phyloP scores from a whole-genome alignment of 2,113 vertebrate species.

The Oxygymnocypris stewartii region DNA sequence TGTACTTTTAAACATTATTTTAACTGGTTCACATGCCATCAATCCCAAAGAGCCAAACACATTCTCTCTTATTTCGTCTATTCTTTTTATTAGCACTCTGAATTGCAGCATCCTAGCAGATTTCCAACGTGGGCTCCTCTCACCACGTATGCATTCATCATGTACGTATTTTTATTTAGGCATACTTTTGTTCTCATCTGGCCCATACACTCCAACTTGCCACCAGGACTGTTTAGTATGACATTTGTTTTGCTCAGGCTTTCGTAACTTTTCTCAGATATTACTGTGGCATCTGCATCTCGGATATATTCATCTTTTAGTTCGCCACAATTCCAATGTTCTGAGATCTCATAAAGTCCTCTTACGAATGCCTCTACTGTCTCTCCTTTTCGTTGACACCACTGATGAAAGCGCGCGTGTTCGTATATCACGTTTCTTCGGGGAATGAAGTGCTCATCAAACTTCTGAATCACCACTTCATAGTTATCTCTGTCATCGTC shows the following conservation, averaged over 20 bases:
- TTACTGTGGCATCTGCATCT: not conserved
- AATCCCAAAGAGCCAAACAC: not conserved
- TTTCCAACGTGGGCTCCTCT: not conserved
- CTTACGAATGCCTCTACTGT: not conserved
- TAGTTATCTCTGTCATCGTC: not conserved
- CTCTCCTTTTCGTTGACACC: not conserved
- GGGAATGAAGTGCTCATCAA: not conserved
- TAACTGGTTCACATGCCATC: not conserved
- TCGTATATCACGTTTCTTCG: not conserved
- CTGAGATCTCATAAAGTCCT: not conserved
- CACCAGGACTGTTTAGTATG: not conserved
- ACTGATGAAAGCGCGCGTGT: not conserved
- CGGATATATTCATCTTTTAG: not conserved
- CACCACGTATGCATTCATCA: not conserved
- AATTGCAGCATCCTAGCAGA: not conserved
- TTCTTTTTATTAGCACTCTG: conserved; percentile 5
- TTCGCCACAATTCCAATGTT: not conserved
- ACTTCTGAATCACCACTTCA: not conserved
- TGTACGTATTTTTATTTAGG: too few species aligned
- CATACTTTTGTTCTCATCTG: not conserved
- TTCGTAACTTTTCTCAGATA: not conserved
- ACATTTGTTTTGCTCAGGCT: not conserved
- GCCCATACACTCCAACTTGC: not conserved
- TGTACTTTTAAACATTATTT: not conserved
- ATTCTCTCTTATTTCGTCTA: not conserved